phyloP scores from a whole-genome alignment of 53 echinoderm and acorn worm species.

The Patiria pectinifera region DNA sequence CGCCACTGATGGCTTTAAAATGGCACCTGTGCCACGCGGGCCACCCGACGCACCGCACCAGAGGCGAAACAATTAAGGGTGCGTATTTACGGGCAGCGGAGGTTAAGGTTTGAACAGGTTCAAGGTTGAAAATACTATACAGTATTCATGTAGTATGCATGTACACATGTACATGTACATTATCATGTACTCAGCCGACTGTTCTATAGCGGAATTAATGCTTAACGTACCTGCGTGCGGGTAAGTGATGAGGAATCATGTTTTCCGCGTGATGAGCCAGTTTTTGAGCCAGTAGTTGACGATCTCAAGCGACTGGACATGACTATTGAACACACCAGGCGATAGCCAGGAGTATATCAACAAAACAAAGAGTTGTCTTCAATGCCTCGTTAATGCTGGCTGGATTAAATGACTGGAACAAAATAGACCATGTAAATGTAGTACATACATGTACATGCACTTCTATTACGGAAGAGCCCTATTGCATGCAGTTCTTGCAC shows the following conservation, averaged over 20 bases:
- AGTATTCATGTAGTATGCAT: neutral
- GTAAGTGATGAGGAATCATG: constrained; percentile 11
- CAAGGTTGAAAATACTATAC: neutral
- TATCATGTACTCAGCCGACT: neutral
- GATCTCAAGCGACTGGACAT: neutral
- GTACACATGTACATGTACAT: neutral
- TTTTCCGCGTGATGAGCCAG: neutral
- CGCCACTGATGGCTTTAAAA: no score
- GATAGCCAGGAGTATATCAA: neutral
- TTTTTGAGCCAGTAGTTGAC: neutral
- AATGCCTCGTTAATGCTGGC: neutral
- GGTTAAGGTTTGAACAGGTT: neutral
- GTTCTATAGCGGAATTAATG: neutral
- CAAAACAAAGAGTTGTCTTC: neutral
- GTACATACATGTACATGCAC: neutral
- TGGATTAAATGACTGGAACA: neutral
- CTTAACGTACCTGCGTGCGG: constrained; percentile 10
- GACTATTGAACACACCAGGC: neutral
- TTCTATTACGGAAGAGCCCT: no score
- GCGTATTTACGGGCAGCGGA: neutral
- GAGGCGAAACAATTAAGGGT: no score
- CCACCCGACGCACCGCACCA: no score
- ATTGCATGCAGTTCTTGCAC: no score
- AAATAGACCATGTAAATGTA: no score
- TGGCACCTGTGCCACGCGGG: no score